Conservation (phyloP, 1,140 invertebrate species). For the Platyura marginata region DNA sequence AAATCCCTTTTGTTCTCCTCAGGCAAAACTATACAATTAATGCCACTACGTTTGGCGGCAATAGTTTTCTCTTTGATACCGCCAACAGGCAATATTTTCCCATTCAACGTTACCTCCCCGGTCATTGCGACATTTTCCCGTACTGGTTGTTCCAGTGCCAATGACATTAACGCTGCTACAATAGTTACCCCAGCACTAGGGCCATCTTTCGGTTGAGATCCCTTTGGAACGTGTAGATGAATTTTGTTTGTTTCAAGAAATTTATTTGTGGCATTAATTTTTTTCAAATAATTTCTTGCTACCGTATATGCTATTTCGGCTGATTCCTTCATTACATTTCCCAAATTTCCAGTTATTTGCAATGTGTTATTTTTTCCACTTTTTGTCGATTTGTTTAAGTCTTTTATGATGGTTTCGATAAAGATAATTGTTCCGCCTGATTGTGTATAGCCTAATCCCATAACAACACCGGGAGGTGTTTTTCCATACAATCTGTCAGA, state of each 20-base stretch:
- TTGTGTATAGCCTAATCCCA: constrained; percentile 94
- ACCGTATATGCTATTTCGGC: constrained; percentile 79
- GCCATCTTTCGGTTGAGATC: constrained; percentile 93
- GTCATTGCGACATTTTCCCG: constrained; percentile 91
- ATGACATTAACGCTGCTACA: constrained; percentile 72
- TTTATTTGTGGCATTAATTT: constrained; percentile 42
- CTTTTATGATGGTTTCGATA: constrained; percentile 63
- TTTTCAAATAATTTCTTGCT: constrained; percentile 55
- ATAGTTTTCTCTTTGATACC: constrained; percentile 96
- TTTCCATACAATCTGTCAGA: constrained; percentile 63
- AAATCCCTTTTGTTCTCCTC: constrained; percentile 91
- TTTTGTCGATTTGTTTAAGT: constrained; percentile 16
- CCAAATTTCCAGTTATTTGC: constrained; percentile 83
- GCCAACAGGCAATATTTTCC: constrained; percentile 85
- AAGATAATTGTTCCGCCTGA: constrained; percentile 90
- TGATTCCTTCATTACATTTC: constrained; percentile 96
- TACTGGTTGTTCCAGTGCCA: constrained; percentile 58
- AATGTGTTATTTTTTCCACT: constrained; percentile 38
- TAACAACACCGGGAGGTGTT: constrained; percentile 89
- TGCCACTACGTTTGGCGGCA: constrained; percentile 72
- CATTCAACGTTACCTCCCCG: constrained; percentile 86
- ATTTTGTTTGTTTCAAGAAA: constrained; percentile 51
- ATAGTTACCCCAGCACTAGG: constrained; percentile 90
- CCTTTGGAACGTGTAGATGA: constrained; percentile 95
- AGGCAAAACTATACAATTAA: constrained; percentile 74